A percentile compares a stretch with the other conserved stretches of the same genome.
Conservation (phyloP, 2,797 vertebrate genomes). For the Darevskia nairensis region DNA sequence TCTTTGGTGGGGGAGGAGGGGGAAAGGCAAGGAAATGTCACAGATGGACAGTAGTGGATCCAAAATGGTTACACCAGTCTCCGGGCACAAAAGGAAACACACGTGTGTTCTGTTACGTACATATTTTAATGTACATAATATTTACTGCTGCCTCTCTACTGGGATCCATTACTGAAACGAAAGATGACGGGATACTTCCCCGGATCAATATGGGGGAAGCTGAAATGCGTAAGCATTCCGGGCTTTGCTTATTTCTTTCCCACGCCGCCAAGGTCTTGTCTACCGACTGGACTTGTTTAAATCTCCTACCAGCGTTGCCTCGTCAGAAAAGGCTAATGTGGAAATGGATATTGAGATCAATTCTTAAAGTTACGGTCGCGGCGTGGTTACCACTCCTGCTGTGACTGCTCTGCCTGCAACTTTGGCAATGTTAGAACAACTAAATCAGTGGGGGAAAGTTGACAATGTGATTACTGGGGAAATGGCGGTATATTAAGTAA, state of each 20-base stretch:
- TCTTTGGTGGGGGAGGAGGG: not conserved
- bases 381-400: not conserved
- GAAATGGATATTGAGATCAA: not conserved
- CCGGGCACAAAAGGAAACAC: conserved; percentile 13
- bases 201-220: conserved; percentile 66
- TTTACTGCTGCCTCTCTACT: not conserved
- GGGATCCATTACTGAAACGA: conserved; percentile 75
- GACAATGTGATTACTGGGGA: not conserved
- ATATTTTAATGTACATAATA: not conserved
- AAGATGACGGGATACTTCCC: conserved; percentile 64
- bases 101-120: not conserved
- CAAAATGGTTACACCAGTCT: conserved; percentile 41
- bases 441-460: not conserved
- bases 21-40: conserved; percentile 42
- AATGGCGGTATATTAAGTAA: not conserved
- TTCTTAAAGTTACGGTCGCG: too few relatives aligned
- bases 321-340: not conserved
- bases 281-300: not conserved
- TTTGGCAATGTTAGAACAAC: not conserved
- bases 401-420: not conserved
- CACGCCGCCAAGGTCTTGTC: not conserved
- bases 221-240: conserved; percentile 41
- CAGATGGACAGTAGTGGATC: conserved; percentile 75
- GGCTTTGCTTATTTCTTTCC: conserved; percentile 13
- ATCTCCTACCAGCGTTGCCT: not conserved